Percentiles rank a stretch among this genome's conserved stretches.
These are phyloP conservation scores for Archips xylosteana DNA, from an alignment of 2,888 invertebrate genomes.

Conservation along the genomic window DNA sequence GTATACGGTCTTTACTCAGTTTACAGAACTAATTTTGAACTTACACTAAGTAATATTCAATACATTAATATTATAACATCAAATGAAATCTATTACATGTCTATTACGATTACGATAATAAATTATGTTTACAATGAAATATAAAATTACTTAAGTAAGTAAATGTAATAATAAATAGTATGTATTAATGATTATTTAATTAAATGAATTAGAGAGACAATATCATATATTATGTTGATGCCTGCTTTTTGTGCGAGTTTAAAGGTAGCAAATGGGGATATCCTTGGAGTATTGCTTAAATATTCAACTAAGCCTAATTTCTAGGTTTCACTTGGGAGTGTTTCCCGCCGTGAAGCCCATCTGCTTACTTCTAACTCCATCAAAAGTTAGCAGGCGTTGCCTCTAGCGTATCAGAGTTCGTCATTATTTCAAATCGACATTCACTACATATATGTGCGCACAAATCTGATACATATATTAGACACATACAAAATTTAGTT, in stretches of 20 bases:
- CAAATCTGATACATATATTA: slow-evolving; percentile 66
- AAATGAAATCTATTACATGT: slow-evolving; percentile 81
- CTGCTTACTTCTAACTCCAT: slow-evolving; percentile 42
- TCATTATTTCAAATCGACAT: slow-evolving; percentile 43
- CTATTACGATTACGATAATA: slow-evolving; percentile 82
- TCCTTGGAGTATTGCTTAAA: slow-evolving; percentile 37
- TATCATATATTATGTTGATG: slow-evolving; percentile 60
- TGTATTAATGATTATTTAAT: slow-evolving; percentile 72
- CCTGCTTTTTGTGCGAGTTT: slow-evolving; percentile 41
- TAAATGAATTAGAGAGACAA: slow-evolving; percentile 82
- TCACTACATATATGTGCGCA: slow-evolving; percentile 50
- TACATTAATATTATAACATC: slow-evolving; percentile 80
- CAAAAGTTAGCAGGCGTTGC: slow-evolving; percentile 34
- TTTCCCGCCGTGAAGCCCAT: slow-evolving; percentile 42
- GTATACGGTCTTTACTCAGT: slow-evolving; percentile 66
- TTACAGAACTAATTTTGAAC: slow-evolving; percentile 78
- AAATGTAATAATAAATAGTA: slow-evolving; percentile 83
- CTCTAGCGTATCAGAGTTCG: slow-evolving; percentile 37
- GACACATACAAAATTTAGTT: slow-evolving; percentile 67
- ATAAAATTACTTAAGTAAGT: slow-evolving; percentile 81
- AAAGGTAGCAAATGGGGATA: slow-evolving; percentile 42
- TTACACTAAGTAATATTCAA: slow-evolving; percentile 75
- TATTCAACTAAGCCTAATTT: slow-evolving; percentile 31
- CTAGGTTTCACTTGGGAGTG: slow-evolving; percentile 22
- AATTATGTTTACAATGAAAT: slow-evolving; percentile 79